Evolutionary conservation across 2,888 invertebrate species (phyloP).

Genomic region (Acanthococcus lagerstroemiae): DNA sequence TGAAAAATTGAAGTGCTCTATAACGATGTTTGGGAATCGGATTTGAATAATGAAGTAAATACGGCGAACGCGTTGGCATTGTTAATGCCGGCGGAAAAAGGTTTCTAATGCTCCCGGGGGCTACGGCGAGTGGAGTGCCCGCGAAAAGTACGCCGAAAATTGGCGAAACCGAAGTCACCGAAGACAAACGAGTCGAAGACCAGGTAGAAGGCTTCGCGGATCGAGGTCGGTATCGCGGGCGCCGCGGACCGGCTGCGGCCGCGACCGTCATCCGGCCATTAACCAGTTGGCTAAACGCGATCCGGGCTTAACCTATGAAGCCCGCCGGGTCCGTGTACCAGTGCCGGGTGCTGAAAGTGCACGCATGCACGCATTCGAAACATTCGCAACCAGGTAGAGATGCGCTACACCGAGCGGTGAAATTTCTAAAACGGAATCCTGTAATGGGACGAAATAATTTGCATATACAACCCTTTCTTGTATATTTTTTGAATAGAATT

Average conservation of each 20-base stretch:
- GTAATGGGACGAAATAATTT: slow-evolving; percentile 25
- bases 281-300: no score
- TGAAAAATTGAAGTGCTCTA: slow-evolving; percentile 15
- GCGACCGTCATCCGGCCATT: no score
- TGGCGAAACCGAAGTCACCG: not conserved
- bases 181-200: not conserved
- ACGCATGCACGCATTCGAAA: not conserved
- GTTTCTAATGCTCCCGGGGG: no score
- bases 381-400: slow-evolving; percentile 22
- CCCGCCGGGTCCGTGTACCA: no score
- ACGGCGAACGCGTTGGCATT: not conserved
- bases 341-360: not conserved
- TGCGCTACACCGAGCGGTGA: slow-evolving; percentile 5
- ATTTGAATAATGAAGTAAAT: slow-evolving; percentile 26
- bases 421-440: slow-evolving; percentile 10
- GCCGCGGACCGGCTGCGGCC: not conserved
- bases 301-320: no score
- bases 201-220: slow-evolving; percentile 14
- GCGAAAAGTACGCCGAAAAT: not conserved
- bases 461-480: slow-evolving; percentile 25
- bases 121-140: no score
- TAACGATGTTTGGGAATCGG: slow-evolving; percentile 26
- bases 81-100: not conserved
- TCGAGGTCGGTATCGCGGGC: not conserved
- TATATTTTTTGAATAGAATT: slow-evolving; percentile 22